Conservation (phyloP, 2,797 vertebrate species). For the Parotocinclus haroldoi region DNA sequence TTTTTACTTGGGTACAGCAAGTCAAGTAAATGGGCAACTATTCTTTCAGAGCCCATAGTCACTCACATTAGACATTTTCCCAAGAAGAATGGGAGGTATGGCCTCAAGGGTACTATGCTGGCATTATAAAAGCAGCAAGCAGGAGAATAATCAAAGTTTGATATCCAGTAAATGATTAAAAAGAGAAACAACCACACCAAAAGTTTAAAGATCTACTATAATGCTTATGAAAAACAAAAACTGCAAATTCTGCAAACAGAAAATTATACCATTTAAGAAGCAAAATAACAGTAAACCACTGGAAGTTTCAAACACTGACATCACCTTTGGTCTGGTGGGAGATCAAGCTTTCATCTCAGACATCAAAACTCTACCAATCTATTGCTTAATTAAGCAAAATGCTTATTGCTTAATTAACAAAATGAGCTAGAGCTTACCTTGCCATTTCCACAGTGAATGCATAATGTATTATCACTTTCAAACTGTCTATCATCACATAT, state of each 20-base stretch:
- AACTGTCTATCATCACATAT: conserved; percentile 45
- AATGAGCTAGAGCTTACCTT: conserved; percentile 65
- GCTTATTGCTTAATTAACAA: conserved; percentile 32
- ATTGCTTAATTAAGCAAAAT: conserved; percentile 31
- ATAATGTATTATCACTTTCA: conserved; percentile 49
- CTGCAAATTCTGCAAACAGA: conserved; percentile 16
- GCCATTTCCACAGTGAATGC: conserved; percentile 44
- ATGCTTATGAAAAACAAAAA: not conserved
- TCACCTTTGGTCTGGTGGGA: conserved; percentile 2
- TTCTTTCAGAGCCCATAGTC: conserved; percentile 64
- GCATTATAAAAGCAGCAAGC: conserved; percentile 59
- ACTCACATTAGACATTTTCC: conserved; percentile 68
- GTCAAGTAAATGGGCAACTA: conserved; percentile 65
- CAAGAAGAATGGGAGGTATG: conserved; percentile 54
- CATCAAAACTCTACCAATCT: conserved; percentile 5
- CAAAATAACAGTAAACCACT: conserved; percentile 13
- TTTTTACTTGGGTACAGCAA: conserved; percentile 54
- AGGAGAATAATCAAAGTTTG: conserved; percentile 54
- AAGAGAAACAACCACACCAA: conserved; percentile 44
- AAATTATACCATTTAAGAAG: conserved; percentile 25
- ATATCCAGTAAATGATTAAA: conserved; percentile 57
- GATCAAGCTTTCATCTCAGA: conserved; percentile 15
- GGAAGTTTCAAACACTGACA: conserved; percentile 17
- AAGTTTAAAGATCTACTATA: conserved; percentile 29
- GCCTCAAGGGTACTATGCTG: conserved; percentile 50